Evolutionary conservation across 2,888 invertebrate species (phyloP), one percentile per base, ranked within the genome.

Genomic region (Brachypalpus laphriformis): DNA sequence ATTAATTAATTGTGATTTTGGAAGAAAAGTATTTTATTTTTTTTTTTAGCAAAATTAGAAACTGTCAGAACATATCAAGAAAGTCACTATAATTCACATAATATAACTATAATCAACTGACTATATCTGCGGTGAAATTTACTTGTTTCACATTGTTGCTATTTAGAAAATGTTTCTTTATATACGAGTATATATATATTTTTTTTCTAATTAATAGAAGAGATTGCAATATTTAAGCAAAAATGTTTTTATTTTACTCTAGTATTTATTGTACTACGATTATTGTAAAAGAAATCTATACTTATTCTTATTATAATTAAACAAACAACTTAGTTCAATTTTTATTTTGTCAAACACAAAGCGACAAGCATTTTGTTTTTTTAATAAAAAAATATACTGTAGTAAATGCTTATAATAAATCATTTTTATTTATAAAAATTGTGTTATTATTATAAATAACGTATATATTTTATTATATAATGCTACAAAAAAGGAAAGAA

Each of bases 191-290:
- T n/a, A 56, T 37, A 16, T 71, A 37, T 20, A 22, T 42, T n/a
- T 18, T 14, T 8, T 34, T 49, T 66, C 4, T 54, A 40, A 47
- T 75, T 47, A 31, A 66, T 65, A 57, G 22, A 47, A 20, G 25
- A 76, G 40, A 31, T 68, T 59, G 76, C 66, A 76, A 81, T 81
- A 75, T 63, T 68, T 66, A 59, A 59, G 7, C 18, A 59, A 47
- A 68, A 68, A 4, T 20, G 9, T 57, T 47, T 45, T 54, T 31
- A 47, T 31, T 22, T 14, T 75, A n/a, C n/a, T 34, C 11, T 66
- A 51, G 42, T 56, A 56, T 54, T 40, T 54, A 45, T 68, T 68
- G 25, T 54, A 40, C 42, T 54, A 54, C 9, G 14, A 54, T 68
- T 37, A 40, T 54, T 25, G 11, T 40, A 45, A 56, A 34, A 57